phyloP scores from a whole-genome alignment of 1,140 invertebrate species.

The Macrotrachela quadricornifera region DNA sequence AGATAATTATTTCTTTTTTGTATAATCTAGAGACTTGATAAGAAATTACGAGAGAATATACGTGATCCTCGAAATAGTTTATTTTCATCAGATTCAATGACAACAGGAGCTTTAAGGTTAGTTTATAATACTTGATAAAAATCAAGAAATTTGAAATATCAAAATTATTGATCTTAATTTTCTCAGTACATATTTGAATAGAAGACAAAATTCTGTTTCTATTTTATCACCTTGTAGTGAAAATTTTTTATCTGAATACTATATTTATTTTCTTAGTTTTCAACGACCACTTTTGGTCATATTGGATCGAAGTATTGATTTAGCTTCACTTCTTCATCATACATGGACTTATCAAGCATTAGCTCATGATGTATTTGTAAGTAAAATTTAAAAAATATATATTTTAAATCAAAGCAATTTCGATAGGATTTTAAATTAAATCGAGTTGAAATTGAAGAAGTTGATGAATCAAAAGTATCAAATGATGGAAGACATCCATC shows the following conservation, averaged over 20 bases:
- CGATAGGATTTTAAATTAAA: conserved; percentile 58
- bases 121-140: too few relatives aligned
- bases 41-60: conserved; percentile 84
- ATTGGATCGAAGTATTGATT: conserved; percentile 78
- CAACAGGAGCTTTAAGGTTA: conserved; percentile 41
- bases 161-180: too few relatives aligned
- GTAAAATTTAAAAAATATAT: background rate
- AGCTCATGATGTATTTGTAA: conserved; percentile 62
- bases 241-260: background rate
- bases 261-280: conserved; percentile 40
- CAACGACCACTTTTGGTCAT: conserved; percentile 74
- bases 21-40: conserved; percentile 57
- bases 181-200: background rate
- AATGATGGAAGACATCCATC: conserved; percentile 16
- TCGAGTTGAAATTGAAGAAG: conserved; percentile 55
- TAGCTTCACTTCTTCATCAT: conserved; percentile 90
- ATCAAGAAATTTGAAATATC: too few relatives aligned
- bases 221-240: background rate
- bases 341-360: conserved; percentile 98
- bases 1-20: background rate
- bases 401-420: background rate
- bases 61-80: conserved; percentile 86
- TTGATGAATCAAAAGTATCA: conserved; percentile 20
- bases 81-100: conserved; percentile 58
- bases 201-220: background rate